Conservation (phyloP, 2,113 vertebrate species). For the Atherinomorus stipes region DNA sequence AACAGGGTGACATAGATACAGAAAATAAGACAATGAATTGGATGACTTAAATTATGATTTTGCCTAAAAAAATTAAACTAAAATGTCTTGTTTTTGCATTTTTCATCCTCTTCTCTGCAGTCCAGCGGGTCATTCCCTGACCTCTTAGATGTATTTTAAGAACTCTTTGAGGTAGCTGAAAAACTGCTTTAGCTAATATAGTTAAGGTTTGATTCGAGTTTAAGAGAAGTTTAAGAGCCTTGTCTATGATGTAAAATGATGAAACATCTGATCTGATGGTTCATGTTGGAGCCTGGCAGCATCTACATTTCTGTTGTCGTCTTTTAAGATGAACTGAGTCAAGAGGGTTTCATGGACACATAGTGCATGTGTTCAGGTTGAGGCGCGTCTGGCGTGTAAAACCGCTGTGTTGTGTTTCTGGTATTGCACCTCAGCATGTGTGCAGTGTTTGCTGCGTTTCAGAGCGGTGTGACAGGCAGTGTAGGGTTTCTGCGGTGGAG, state of each 20-base stretch:
- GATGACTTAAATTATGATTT: too few relatives aligned
- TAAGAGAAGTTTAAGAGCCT: background rate
- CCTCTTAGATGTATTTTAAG: background rate
- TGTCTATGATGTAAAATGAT: background rate
- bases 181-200: too few relatives aligned
- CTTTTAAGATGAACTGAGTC: slow-evolving; percentile 45
- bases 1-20: background rate
- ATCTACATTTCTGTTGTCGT: slow-evolving; percentile 7
- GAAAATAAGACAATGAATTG: too few relatives aligned
- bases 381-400: slow-evolving; percentile 48
- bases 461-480: slow-evolving; percentile 43
- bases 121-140: background rate
- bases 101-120: background rate
- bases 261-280: background rate
- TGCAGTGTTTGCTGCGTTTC: slow-evolving; percentile 56
- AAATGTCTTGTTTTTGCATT: background rate
- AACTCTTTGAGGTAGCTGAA: background rate
- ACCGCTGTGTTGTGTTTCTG: slow-evolving; percentile 48
- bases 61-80: too few relatives aligned
- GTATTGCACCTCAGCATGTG: slow-evolving; percentile 53
- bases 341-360: slow-evolving; percentile 20
- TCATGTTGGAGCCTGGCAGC: background rate
- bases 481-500: slow-evolving; percentile 72
- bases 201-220: background rate
- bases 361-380: slow-evolving; percentile 36